phyloP scores from a whole-genome alignment of 2,888 invertebrate species.

The Athripsodes cinereus region DNA sequence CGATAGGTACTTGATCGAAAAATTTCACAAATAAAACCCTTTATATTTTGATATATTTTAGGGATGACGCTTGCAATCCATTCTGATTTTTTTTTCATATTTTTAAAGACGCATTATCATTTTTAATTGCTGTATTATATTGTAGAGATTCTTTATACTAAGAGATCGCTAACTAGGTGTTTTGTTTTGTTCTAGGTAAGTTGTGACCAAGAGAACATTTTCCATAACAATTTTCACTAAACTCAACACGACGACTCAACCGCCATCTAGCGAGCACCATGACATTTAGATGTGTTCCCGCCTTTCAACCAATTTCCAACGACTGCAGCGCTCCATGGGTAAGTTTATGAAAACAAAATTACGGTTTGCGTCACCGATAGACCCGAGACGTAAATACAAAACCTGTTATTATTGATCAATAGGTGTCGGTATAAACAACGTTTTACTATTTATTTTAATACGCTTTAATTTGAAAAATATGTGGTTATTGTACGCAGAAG shows the following conservation, averaged over 20 bases:
- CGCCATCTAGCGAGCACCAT: slow-evolving; percentile 38
- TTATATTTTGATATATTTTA: too few species aligned
- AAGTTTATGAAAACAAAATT: slow-evolving; percentile 36
- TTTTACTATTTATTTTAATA: too few species aligned
- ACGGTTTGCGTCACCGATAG: slow-evolving; percentile 19
- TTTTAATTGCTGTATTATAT: too few species aligned
- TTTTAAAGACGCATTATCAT: too few species aligned
- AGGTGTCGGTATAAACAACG: neutral
- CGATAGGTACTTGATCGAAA: too few species aligned
- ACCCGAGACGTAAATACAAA: neutral
- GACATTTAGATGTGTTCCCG: slow-evolving; percentile 64
- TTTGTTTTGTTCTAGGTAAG: slow-evolving; percentile 62
- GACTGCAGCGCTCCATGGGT: slow-evolving; percentile 64
- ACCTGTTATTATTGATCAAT: neutral
- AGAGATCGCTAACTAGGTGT: slow-evolving; percentile 53
- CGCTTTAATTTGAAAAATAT: too few species aligned
- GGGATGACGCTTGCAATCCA: too few species aligned
- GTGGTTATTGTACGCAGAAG: too few species aligned
- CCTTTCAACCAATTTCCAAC: slow-evolving; percentile 57
- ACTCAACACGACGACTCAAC: neutral
- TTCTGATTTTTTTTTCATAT: too few species aligned
- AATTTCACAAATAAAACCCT: too few species aligned
- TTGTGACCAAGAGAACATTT: slow-evolving; percentile 45
- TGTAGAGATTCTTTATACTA: too few species aligned
- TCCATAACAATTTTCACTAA: neutral